Evolutionary conservation across 2,888 invertebrate species (phyloP).

Genomic region (Leptopilina drosophilae): DNA sequence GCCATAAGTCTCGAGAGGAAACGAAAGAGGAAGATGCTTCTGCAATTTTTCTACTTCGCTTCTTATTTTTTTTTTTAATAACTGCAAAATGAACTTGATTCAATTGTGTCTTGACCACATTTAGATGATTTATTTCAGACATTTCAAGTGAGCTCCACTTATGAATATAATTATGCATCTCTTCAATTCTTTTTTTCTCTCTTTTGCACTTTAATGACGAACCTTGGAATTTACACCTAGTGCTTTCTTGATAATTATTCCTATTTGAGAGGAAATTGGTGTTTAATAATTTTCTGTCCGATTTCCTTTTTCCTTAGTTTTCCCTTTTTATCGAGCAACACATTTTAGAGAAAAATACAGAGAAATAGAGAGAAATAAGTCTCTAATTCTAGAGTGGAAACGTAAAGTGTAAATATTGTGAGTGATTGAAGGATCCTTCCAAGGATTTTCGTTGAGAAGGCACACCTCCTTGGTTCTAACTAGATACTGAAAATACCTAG

Average conservation of each 20-base stretch:
- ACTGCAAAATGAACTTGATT: slow-evolving; percentile 25
- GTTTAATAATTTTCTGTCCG: slow-evolving; percentile 1
- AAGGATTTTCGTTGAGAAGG: slow-evolving; percentile 47
- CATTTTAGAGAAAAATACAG: slow-evolving; percentile 3
- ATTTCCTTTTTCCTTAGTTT: slow-evolving; percentile 45
- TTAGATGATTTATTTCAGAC: slow-evolving; percentile 19
- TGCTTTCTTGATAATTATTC: slow-evolving; percentile 10
- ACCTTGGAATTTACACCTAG: slow-evolving; percentile 28
- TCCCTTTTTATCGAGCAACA: slow-evolving; percentile 48
- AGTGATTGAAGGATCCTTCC: slow-evolving; percentile 61
- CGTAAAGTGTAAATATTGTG: slow-evolving; percentile 68
- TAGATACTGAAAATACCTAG: slow-evolving; percentile 60
- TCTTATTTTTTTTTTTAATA: neutral
- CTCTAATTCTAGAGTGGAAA: slow-evolving; percentile 47
- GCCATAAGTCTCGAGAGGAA: neutral
- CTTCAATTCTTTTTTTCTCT: slow-evolving; percentile 5
- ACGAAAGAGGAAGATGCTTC: slow-evolving; percentile 13
- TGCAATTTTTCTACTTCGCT: neutral
- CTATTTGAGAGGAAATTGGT: neutral
- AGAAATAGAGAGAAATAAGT: slow-evolving; percentile 13
- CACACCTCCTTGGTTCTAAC: slow-evolving; percentile 58
- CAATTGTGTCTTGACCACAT: slow-evolving; percentile 23
- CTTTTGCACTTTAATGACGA: neutral
- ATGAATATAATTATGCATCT: slow-evolving; percentile 6
- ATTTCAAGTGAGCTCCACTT: neutral